Percentiles rank a stretch among this genome's conserved stretches.
These are phyloP conservation scores for Lepidothrix coronata DNA, from an alignment of 2,113 vertebrate species.

Conservation along the genomic window DNA sequence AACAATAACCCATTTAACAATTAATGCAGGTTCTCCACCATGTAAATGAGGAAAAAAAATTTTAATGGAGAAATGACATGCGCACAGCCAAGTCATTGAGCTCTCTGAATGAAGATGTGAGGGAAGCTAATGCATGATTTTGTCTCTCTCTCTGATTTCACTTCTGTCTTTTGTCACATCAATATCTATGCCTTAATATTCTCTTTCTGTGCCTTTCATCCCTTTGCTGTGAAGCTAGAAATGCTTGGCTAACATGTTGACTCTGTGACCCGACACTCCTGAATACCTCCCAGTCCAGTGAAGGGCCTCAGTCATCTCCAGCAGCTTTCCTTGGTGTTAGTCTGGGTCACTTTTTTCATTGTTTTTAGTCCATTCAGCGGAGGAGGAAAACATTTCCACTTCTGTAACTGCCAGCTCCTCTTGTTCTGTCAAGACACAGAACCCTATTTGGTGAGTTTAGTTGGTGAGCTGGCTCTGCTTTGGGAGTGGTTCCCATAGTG, in stretches of 20 bases:
- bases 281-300: background rate
- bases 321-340: background rate
- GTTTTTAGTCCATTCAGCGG: background rate
- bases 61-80: background rate
- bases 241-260: background rate
- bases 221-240: background rate
- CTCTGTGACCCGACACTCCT: background rate
- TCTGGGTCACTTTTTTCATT: accelerated
- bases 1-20: background rate
- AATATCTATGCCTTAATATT: background rate
- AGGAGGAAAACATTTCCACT: background rate
- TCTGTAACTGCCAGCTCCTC: background rate
- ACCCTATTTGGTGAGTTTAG: background rate
- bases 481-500: background rate
- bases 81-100: background rate
- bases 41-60: background rate
- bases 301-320: background rate
- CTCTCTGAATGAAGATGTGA: background rate
- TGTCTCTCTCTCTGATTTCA: background rate
- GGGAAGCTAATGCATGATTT: background rate
- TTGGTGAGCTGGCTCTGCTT: background rate
- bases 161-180: background rate
- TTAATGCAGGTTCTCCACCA: background rate
- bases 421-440: background rate
- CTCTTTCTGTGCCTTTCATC: background rate